Percentiles rank a stretch among this genome's conserved stretches.
phyloP scores from a whole-genome alignment of 2,888 invertebrate genomes.

The Drosophila lacicola region DNA sequence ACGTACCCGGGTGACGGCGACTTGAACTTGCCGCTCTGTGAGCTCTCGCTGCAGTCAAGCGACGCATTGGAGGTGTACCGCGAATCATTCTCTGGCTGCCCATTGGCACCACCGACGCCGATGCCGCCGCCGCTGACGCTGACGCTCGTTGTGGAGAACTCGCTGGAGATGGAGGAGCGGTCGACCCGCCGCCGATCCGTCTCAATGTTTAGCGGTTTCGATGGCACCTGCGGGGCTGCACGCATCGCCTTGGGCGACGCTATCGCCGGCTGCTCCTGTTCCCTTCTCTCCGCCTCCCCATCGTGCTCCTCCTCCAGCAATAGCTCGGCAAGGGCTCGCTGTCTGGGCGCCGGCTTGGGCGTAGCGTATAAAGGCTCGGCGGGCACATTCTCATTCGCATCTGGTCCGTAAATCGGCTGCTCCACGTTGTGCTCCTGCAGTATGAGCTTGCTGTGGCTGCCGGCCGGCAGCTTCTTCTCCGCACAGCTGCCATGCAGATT shows the following conservation, averaged over 20 bases:
- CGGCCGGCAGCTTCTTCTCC: constrained; percentile 74
- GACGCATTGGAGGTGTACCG: constrained; percentile 78
- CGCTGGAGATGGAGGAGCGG: constrained; percentile 80
- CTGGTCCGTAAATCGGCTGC: constrained; percentile 76
- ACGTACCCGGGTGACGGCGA: constrained; percentile 84
- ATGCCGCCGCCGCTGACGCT: constrained; percentile 16
- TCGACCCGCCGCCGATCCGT: constrained; percentile 58
- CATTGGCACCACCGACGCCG: constrained; percentile 54
- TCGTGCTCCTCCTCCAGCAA: constrained; percentile 7
- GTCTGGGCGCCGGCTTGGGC: constrained; percentile 83
- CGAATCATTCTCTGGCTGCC: constrained; percentile 45
- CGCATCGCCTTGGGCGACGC: constrained; percentile 11
- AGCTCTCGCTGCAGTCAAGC: constrained; percentile 77
- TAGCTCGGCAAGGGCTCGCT: constrained; percentile 53
- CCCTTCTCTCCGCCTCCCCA: background rate
- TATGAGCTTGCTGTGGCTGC: constrained; percentile 71
- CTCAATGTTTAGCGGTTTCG: constrained; percentile 66
- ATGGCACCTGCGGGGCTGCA: constrained; percentile 55
- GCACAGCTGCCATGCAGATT: constrained; percentile 77
- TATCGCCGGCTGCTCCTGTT: constrained; percentile 1
- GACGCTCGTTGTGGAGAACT: constrained; percentile 74
- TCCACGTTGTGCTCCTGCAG: constrained; percentile 48
- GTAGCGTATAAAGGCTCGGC: constrained; percentile 63
- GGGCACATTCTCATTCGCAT: constrained; percentile 82
- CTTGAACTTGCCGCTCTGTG: constrained; percentile 82